phyloP scores from a whole-genome alignment of 1,140 invertebrate species.

The Temnothorax longispinosus region DNA sequence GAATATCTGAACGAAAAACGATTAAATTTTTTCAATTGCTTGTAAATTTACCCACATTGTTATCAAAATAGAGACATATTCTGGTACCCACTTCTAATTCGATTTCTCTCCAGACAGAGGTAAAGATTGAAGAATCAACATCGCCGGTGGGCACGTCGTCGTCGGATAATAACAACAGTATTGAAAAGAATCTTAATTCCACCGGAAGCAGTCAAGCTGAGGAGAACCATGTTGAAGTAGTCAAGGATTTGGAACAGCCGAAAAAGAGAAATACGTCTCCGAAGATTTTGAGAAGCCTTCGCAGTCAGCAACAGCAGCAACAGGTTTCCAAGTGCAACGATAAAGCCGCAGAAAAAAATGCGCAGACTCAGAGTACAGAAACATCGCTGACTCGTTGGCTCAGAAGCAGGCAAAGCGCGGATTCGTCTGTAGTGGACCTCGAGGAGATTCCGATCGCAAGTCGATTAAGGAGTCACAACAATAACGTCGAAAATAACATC shows the following conservation, averaged over 20 bases:
- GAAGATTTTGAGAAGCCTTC: conserved; percentile 63
- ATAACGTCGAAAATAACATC: conserved; percentile 13
- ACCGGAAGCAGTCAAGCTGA: not conserved
- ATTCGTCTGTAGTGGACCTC: conserved; percentile 42
- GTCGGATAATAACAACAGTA: conserved; percentile 79
- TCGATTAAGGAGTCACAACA: conserved; percentile 79
- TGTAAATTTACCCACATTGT: not conserved
- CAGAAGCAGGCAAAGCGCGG: conserved; percentile 73
- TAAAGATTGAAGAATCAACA: conserved; percentile 75
- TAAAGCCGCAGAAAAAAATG: conserved; percentile 58
- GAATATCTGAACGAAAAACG: not conserved
- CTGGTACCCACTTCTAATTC: conserved; percentile 74
- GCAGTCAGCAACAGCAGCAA: conserved; percentile 61
- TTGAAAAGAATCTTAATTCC: conserved; percentile 81
- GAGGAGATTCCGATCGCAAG: conserved; percentile 76
- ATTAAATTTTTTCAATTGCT: conserved; percentile 21
- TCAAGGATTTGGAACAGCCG: not conserved
- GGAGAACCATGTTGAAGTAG: not conserved
- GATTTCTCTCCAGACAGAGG: conserved; percentile 76
- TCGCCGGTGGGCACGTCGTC: conserved; percentile 72
- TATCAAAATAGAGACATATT: conserved; percentile 13
- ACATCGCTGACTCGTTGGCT: conserved; percentile 68
- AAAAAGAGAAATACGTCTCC: conserved; percentile 10
- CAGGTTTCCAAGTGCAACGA: conserved; percentile 65
- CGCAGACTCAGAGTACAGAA: conserved; percentile 46